These are phyloP conservation scores for Dysdera silvatica DNA, from an alignment of 1,140 invertebrate species.

Conservation along the genomic window DNA sequence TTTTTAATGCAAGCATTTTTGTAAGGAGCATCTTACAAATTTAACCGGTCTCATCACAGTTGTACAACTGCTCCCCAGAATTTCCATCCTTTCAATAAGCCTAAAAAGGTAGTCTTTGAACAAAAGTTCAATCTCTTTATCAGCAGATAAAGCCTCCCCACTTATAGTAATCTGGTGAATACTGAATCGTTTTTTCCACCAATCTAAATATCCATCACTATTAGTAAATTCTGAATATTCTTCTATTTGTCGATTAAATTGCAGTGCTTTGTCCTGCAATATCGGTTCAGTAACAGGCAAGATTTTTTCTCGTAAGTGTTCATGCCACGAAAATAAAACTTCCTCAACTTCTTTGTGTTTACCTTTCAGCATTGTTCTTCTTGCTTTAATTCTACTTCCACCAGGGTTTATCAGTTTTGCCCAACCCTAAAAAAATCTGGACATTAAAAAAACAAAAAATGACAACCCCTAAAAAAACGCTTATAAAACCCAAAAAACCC, in stretches of 20 bases:
- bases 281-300: background rate
- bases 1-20: background rate
- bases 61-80: slow-evolving; percentile 2
- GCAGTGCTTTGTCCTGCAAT: background rate
- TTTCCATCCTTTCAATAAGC: background rate
- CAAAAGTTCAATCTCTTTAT: background rate
- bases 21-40: background rate
- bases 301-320: background rate
- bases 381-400: slow-evolving; percentile 1
- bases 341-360: background rate
- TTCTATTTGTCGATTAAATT: slow-evolving; percentile 1
- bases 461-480: too few relatives aligned
- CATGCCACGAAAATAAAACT: background rate
- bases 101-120: background rate
- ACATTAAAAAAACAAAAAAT: too few relatives aligned
- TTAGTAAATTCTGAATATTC: background rate
- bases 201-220: background rate
- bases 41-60: background rate
- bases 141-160: background rate
- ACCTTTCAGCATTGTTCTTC: background rate
- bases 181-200: background rate
- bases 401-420: too few relatives aligned
- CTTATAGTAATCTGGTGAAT: background rate
- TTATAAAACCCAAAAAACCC: too few relatives aligned
- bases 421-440: too few relatives aligned